A percentile compares a stretch with the other conserved stretches of the same genome.
These are phyloP conservation scores for Octopus sinensis DNA, from an alignment of 1,140 invertebrate species.

Conservation along the genomic window DNA sequence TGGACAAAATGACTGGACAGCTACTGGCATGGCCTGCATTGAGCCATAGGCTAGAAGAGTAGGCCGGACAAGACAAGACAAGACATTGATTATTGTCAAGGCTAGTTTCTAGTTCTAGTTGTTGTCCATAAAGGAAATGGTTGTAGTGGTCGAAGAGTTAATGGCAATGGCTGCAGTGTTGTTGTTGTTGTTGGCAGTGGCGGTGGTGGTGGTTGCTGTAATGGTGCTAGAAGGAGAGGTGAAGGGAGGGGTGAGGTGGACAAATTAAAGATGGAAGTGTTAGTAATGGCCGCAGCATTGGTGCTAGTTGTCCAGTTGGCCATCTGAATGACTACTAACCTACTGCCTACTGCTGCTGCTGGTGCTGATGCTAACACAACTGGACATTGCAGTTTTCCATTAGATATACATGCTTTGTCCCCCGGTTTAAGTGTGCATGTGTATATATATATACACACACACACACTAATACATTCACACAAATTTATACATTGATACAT, in stretches of 20 bases:
- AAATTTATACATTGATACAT: too few species aligned
- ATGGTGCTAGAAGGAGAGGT: background rate
- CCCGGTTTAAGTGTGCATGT: background rate
- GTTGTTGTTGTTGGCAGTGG: background rate
- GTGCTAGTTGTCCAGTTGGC: background rate
- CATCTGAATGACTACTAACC: background rate
- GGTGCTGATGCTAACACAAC: background rate
- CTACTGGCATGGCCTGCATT: background rate
- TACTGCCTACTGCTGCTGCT: background rate
- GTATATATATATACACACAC: background rate
- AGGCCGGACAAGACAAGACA: conserved; percentile 3
- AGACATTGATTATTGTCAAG: conserved; percentile 7
- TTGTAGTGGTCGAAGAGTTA: background rate
- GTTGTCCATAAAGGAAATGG: background rate
- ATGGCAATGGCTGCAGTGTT: background rate
- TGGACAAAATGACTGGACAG: conserved; percentile 3
- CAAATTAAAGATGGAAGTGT: background rate
- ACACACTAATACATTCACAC: background rate
- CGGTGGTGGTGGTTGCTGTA: background rate
- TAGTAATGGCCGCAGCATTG: background rate
- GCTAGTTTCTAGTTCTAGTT: background rate
- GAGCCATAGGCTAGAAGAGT: conserved; percentile 1
- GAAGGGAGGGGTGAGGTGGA: background rate
- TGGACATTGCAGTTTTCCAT: background rate
- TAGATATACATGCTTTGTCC: background rate